Evolutionary conservation across 2,797 vertebrate genomes (phyloP).

Genomic region (Chromis chromis): DNA sequence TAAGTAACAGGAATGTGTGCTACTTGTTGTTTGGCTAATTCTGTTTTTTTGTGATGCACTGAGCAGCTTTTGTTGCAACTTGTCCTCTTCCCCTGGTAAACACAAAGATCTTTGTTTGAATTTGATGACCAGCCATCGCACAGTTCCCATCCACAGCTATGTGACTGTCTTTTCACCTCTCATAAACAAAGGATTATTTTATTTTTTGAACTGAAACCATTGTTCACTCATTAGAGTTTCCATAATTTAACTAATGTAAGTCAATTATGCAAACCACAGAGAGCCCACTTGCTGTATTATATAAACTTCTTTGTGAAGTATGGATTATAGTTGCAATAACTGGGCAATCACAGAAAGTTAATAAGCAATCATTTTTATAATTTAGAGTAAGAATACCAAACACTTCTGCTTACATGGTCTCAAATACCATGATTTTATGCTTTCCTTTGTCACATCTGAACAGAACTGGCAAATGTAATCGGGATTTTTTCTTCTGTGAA

Average conservation of each 20-base stretch:
- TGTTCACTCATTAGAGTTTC: not conserved
- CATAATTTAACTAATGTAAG: not conserved
- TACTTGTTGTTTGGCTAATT: constrained; percentile 18
- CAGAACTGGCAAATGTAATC: not conserved
- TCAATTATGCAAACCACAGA: not conserved
- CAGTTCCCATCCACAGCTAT: constrained; percentile 8
- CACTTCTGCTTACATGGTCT: not conserved
- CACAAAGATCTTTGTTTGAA: constrained; percentile 47
- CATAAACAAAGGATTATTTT: constrained; percentile 4
- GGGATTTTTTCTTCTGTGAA: not conserved
- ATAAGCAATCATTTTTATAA: not conserved
- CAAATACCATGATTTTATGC: not conserved
- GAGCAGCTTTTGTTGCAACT: constrained; percentile 38
- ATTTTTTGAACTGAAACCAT: not conserved
- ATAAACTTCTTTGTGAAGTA: not conserved
- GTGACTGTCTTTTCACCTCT: constrained; percentile 22
- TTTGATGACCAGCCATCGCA: constrained; percentile 1
- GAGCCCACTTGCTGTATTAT: not conserved
- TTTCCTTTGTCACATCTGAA: not conserved
- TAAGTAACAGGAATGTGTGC: constrained; percentile 36
- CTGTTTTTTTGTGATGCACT: constrained; percentile 11
- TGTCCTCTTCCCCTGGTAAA: constrained; percentile 21
- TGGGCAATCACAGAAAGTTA: not conserved
- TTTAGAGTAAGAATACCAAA: no score
- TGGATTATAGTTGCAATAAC: not conserved